Evolutionary conservation across 2,888 invertebrate genomes (phyloP), one percentile per base, ranked within the genome.

Genomic region (Nematopogon swammerdamellus): DNA sequence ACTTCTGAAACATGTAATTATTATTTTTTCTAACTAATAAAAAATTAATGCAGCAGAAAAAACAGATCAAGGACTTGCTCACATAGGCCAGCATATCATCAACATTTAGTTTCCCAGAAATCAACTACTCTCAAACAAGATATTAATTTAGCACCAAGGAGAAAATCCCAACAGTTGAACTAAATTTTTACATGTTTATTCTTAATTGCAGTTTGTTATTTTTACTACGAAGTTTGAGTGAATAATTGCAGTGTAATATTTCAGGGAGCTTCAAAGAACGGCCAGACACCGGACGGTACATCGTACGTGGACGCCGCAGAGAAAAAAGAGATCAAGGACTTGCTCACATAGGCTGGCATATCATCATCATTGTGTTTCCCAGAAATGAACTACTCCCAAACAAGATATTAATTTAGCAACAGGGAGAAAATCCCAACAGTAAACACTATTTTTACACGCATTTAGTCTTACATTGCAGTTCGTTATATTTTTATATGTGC

Each of bases 301-400:
- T 86, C 86, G 57, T 96, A 95, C 70, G 65, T 91, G 53, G 92
- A 95, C 62, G 92, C 91, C 51, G 95, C 96, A 29, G 95, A 96
- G 68, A 93, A 90, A 65, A 89, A 89, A 56, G 95, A 95, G 75
- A 95, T 96, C 61, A 91, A 92, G 73, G 85, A 86, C 62, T 82
- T 96, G 54, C 73, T 88, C 46, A 54, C 53, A 53, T 58, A 55
- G 52, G 52, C 49, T 25, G 45, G 50, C 48, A 25, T 53, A 49
- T 19, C 48, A 65, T 79, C 53, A n/a, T 71, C 73, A 75, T 75
- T 36, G 3, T 14, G 14, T 36, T 36, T 14, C 11, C 36, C 8
- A 36, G 6, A 36, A 36, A 36, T 36, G 6, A 8, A 36, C 36
- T 36, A 36, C 8, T 8, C 36, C 36, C 8, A 25, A 25, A 25